phyloP scores from a whole-genome alignment of 2,797 vertebrate genomes.

The Eremophila alpestris region DNA sequence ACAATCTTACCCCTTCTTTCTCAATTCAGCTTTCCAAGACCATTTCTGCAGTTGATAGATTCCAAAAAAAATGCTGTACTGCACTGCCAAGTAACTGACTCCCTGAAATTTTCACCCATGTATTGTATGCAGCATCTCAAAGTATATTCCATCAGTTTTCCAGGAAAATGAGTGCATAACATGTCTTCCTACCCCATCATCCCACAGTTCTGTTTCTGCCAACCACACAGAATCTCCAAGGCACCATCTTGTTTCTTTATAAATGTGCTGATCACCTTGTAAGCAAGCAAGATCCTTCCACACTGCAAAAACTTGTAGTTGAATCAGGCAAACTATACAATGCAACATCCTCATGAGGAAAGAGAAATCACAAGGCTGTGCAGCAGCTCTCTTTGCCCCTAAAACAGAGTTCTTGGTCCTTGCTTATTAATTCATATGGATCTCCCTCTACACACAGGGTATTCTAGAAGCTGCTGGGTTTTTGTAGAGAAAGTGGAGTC shows the following conservation, averaged over 20 bases:
- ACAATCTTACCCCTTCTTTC: neutral
- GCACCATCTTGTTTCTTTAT: neutral
- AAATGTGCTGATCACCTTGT: neutral
- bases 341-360: neutral
- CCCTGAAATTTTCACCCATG: neutral
- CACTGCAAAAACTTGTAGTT: neutral
- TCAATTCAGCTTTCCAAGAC: neutral
- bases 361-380: neutral
- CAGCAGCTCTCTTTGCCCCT: neutral
- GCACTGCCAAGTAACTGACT: neutral
- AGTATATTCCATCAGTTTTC: neutral
- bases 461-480: neutral
- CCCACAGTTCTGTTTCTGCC: neutral
- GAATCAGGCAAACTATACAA: neutral
- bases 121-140: neutral
- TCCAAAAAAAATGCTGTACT: neutral
- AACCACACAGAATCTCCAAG: neutral
- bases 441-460: rapidly evolving
- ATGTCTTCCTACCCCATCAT: neutral
- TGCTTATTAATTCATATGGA: neutral
- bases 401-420: neutral
- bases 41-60: neutral
- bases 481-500: neutral
- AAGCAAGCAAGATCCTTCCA: neutral
- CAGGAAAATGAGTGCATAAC: neutral